Evolutionary conservation across 2,888 invertebrate species (phyloP).

Genomic region (Phytoseiulus persimilis): DNA sequence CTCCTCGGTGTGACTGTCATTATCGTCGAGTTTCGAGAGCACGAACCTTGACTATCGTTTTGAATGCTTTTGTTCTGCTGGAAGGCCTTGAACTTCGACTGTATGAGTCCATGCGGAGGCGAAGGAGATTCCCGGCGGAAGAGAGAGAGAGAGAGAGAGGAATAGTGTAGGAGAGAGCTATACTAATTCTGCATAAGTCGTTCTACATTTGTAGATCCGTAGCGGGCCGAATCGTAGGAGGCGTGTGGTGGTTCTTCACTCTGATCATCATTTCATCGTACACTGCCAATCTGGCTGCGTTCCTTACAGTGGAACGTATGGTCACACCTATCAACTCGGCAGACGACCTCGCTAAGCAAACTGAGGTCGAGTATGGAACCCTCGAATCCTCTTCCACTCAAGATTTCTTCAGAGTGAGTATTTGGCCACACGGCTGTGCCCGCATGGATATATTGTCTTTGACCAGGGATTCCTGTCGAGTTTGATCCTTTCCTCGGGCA

Average conservation of each 20-base stretch:
- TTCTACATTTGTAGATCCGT: slow-evolving; percentile 58
- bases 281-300: slow-evolving; percentile 95
- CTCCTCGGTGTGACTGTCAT: no score
- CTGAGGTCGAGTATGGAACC: slow-evolving; percentile 85
- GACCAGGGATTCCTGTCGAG: background rate
- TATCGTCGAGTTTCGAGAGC: no score
- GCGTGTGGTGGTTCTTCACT: slow-evolving; percentile 99
- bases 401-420: slow-evolving; percentile 71
- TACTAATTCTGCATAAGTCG: background rate
- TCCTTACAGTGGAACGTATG: slow-evolving; percentile 92
- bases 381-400: slow-evolving; percentile 65
- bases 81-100: no score
- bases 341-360: slow-evolving; percentile 79
- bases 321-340: slow-evolving; percentile 87
- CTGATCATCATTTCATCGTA: slow-evolving; percentile 94
- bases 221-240: slow-evolving; percentile 88
- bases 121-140: no score
- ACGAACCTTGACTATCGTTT: no score
- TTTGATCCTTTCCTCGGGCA: background rate
- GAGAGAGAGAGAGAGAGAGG: no score
- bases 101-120: no score
- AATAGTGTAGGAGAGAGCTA: background rate
- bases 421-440: background rate
- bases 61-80: no score
- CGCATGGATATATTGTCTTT: background rate